Evolutionary conservation across 2,113 vertebrate species (phyloP), one percentile per base, ranked within the genome.

Genomic region (Hystrix cristata): DNA sequence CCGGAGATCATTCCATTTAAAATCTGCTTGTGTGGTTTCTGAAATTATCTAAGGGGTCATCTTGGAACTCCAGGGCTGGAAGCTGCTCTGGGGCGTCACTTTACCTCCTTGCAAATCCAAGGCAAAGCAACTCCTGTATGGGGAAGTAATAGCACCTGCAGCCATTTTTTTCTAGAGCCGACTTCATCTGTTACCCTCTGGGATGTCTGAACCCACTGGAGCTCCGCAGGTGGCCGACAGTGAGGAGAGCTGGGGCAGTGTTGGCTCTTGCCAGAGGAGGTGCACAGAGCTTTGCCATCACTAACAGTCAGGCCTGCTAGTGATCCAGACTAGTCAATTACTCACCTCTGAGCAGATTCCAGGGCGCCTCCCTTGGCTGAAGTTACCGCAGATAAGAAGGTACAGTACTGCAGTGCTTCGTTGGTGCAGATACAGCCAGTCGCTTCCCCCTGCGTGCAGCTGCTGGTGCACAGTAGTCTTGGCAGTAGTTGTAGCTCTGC

Each of bases 361-460:
- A 43, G 53, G 87, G 81, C 18, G 9, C 71, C 95, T 95, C 87
- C 21, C n/a, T 95, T 85, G 71, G 62, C 53, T 43, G 95, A 81
- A 87, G 59, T 1, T 38, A 9, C 34, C 87, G 78, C 92, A 96
- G 91, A 74, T 46, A 48, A 38, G 95, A 57, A 97, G 98, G 97
- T 94, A 96, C n/a, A 1, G 96, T 97, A 76, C 65, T 27, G 0
- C 55, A 34, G 34, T 59, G 43, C 7, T 15, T 8, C 4, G 31
- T 55, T 23, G 76, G 14, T 81, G 79, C 81, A 87, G 51, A 27
- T 65, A 3, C 53, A 51, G 92, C 48, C 38, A 76, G 3, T 29
- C 8, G 93, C 92, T 82, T 60, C 29, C 85, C 14, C 43, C 59
- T 85, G 82, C 10, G 78, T 55, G 87, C 18, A 82, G 85, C 69